Evolutionary conservation across 2,113 vertebrate genomes (phyloP), one percentile per base, ranked within the genome.

Genomic region (Ardeotis arabs): DNA sequence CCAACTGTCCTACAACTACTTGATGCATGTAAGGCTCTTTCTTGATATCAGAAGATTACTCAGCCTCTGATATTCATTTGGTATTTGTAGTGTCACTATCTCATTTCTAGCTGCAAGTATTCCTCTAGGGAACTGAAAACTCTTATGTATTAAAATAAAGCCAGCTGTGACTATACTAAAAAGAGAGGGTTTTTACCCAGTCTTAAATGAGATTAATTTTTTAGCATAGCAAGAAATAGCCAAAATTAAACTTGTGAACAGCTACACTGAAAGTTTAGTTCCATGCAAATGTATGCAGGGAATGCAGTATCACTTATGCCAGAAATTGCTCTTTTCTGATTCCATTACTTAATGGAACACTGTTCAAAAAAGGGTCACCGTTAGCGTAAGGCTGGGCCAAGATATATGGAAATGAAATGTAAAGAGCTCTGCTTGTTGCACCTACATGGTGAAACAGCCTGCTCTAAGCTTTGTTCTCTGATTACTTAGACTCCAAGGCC

Each of bases 271-370:
- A 72, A 96, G n/a, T 63, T 87, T 70, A 15, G 14, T 70, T 72
- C 14, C 18, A 14, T 15, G 2, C 18, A 79, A 62, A 50, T 7
- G 1, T n/a, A n/a, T 44, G 25, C 44, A 79, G 35, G 0, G 2
- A 85, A 37, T 3, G 1, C 41, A 63, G 6, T 31, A 73, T 39
- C 49, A 21, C 4, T 80, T 50, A 35, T 4, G 2, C 68, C 62
- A 80, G 63, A 88, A 83, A 75, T 18, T 47, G 2, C 9, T 67
- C 13, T 23, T 81, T 83, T 66, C 21, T 79, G 7, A 49, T 67
- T 79, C 67, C 7, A 3, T 64, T 88, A 28, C 13, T 90, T 72
- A 56, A 29, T 53, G 21, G 44, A 91, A 29, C 14, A 9, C 29
- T 72, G 9, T 80, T 83, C 31, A 66, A n/a, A 90, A 60, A 76